A percentile compares a stretch with the other conserved stretches of the same genome.
These are phyloP conservation scores for Acanthisitta chloris DNA, from an alignment of 2,113 vertebrate species.

Conservation along the genomic window DNA sequence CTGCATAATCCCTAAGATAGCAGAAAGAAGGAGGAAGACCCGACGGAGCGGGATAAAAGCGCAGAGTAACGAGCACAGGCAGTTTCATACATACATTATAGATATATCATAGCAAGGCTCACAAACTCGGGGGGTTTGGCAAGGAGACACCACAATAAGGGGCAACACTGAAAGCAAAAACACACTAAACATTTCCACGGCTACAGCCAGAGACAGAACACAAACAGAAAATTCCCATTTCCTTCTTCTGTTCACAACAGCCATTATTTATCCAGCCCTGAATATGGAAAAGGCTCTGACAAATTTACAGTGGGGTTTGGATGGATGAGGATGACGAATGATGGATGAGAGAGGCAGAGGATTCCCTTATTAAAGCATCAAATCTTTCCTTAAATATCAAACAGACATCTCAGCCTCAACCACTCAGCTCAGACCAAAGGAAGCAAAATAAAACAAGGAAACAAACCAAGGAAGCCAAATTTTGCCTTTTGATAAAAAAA, in stretches of 20 bases:
- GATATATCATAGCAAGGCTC: neutral
- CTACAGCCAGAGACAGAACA: conserved; percentile 24
- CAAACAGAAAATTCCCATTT: conserved; percentile 20
- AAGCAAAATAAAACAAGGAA: neutral
- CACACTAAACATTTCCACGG: neutral
- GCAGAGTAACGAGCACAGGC: conserved; percentile 29
- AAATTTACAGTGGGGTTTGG: conserved; percentile 76
- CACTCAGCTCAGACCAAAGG: neutral
- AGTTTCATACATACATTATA: neutral
- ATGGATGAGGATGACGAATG: conserved; percentile 74
- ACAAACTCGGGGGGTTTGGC: neutral
- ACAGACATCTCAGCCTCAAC: conserved; percentile 49
- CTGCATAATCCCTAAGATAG: conserved; percentile 78
- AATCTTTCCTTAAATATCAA: conserved; percentile 71
- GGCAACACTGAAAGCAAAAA: conserved; percentile 37
- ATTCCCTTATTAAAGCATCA: conserved; percentile 80
- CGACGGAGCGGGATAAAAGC: conserved; percentile 65
- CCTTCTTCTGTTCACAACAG: conserved; percentile 43
- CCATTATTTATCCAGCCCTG: conserved; percentile 75
- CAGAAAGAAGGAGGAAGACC: conserved; percentile 54
- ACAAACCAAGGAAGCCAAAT: neutral
- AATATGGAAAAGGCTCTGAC: conserved; percentile 79
- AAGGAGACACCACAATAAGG: conserved; percentile 46
- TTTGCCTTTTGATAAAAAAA: conserved; percentile 27
- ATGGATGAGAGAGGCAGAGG: conserved; percentile 75